Conservation (phyloP, 2,888 invertebrate species). For the Silvanus unidentatus region DNA sequence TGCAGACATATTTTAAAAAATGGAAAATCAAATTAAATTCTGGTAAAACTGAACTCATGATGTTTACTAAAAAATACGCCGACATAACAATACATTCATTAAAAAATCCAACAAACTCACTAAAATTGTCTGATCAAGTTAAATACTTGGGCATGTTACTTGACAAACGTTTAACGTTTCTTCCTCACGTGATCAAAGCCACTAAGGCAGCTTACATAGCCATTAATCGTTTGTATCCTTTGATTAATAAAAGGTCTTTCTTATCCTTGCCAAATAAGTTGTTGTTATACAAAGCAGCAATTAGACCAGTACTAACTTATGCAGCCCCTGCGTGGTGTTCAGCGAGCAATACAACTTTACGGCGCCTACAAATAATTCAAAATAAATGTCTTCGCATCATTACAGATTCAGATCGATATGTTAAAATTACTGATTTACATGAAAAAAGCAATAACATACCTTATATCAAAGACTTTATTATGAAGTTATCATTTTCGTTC, state of each 20-base stretch:
- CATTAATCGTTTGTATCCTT: neutral
- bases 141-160: slow-evolving; percentile 14
- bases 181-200: neutral
- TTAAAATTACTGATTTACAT: neutral
- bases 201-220: neutral
- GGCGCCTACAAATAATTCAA: neutral
- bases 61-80: slow-evolving; percentile 13
- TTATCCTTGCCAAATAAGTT: slow-evolving; percentile 1
- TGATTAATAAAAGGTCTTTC: neutral
- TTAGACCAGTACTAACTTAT: slow-evolving; percentile 8
- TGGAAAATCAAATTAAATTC: slow-evolving; percentile 1
- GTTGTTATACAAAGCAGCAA: slow-evolving; percentile 1
- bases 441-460: neutral
- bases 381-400: slow-evolving; percentile 1
- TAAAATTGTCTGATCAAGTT: slow-evolving; percentile 2
- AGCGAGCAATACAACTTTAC: neutral
- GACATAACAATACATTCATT: slow-evolving; percentile 4
- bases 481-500: neutral
- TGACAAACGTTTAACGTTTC: slow-evolving; percentile 10
- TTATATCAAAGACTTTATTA: neutral
- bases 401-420: neutral
- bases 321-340: slow-evolving; percentile 8
- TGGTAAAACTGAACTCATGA: slow-evolving; percentile 15
- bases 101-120: slow-evolving; percentile 2
- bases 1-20: no score